Conservation (phyloP, 2,113 vertebrate genomes). For the Pungitius pungitius region DNA sequence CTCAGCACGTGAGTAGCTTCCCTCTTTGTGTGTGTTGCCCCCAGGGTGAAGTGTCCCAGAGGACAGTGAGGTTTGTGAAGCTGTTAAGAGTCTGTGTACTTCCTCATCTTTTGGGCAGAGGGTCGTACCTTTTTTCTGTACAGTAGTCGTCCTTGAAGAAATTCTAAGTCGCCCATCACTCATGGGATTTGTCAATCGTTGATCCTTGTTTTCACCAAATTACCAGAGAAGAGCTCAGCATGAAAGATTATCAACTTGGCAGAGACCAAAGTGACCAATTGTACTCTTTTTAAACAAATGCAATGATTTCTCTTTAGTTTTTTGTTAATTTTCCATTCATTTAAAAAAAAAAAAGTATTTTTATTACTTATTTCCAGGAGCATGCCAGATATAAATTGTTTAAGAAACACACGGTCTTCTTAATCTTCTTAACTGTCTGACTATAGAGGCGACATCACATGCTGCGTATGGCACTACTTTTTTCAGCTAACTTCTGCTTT, state of each 20-base stretch:
- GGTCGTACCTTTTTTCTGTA: neutral
- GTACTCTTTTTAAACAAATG: neutral
- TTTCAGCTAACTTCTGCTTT: neutral
- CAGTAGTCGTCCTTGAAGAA: neutral
- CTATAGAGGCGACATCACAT: too few relatives aligned
- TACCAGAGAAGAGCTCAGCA: neutral
- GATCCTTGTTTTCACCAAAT: neutral
- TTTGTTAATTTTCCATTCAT: neutral
- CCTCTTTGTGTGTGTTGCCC: conserved; percentile 8
- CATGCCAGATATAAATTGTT: conserved; percentile 23
- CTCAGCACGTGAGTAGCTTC: conserved; percentile 88
- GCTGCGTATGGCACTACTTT: too few relatives aligned
- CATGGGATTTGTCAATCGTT: neutral
- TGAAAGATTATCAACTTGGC: neutral
- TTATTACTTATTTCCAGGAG: conserved; percentile 11
- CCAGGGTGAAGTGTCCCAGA: conserved; percentile 13
- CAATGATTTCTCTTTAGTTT: too few relatives aligned
- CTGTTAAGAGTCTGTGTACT: neutral
- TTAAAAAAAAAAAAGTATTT: neutral
- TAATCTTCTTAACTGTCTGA: conserved; percentile 64
- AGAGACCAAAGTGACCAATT: neutral
- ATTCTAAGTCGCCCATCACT: neutral
- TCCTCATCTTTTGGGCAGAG: neutral
- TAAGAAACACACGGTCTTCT: conserved; percentile 37
- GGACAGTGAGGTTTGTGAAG: neutral